Percentiles rank a stretch among this genome's conserved stretches.
Evolutionary conservation across 2,888 invertebrate genomes (phyloP).

Genomic region (Corbicula japonica): DNA sequence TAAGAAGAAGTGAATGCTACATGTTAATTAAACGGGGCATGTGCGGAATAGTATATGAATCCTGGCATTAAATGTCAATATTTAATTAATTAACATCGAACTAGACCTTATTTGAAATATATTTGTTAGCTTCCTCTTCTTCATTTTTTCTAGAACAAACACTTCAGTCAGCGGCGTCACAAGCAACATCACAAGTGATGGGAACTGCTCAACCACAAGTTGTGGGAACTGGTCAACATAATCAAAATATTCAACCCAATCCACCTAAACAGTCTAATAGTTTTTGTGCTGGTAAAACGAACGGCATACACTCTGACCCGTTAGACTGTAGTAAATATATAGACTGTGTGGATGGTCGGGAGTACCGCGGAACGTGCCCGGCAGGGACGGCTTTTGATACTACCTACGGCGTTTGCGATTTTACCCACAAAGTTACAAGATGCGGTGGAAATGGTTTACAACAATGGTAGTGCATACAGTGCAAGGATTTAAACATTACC

Average conservation of each 20-base stretch:
- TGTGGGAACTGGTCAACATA: no score
- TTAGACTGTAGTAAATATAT: slow-evolving; percentile 69
- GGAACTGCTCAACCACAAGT: no score
- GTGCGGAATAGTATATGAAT: no score
- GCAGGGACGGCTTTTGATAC: slow-evolving; percentile 51
- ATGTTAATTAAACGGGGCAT: no score
- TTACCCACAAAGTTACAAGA: slow-evolving; percentile 58
- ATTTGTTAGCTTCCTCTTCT: neutral
- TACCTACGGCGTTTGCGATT: slow-evolving; percentile 58
- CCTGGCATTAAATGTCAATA: no score
- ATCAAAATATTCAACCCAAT: no score
- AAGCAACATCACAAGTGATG: slow-evolving; percentile 25
- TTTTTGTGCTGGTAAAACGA: slow-evolving; percentile 65
- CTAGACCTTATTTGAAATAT: no score
- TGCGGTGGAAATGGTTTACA: no score
- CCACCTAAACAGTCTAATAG: slow-evolving; percentile 6
- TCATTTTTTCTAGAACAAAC: slow-evolving; percentile 16
- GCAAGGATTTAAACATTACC: no score
- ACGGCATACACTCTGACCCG: slow-evolving; percentile 71
- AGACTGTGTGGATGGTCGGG: slow-evolving; percentile 69
- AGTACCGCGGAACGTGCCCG: slow-evolving; percentile 68
- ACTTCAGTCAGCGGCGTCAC: slow-evolving; percentile 11
- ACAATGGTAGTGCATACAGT: no score
- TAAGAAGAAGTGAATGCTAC: no score
- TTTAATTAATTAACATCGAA: no score